Conservation (phyloP, 2,888 invertebrate genomes). For the Melipona bicolor region DNA sequence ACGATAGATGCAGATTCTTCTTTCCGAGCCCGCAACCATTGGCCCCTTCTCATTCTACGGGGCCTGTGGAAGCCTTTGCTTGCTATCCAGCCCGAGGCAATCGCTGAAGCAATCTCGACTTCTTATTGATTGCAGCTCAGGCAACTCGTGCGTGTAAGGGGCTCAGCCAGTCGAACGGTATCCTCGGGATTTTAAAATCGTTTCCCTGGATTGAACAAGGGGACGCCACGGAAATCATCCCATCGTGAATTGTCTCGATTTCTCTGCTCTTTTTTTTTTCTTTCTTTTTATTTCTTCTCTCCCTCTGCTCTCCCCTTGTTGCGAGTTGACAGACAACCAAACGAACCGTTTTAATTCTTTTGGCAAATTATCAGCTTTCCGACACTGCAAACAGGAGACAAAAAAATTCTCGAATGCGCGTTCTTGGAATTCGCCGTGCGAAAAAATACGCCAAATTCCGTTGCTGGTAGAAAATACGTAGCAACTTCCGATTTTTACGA, state of each 20-base stretch:
- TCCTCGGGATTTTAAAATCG: conserved; percentile 61
- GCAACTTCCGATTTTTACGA: neutral
- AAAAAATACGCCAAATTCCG: neutral
- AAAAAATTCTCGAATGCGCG: too few species aligned
- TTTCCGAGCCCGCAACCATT: conserved; percentile 28
- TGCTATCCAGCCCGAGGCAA: conserved; percentile 62
- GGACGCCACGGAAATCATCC: conserved; percentile 61
- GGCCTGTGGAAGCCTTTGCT: conserved; percentile 35
- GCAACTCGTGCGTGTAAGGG: conserved; percentile 72
- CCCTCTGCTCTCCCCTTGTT: neutral
- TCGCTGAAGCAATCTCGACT: conserved; percentile 71
- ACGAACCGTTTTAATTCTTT: neutral
- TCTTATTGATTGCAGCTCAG: conserved; percentile 73
- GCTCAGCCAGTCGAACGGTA: conserved; percentile 62
- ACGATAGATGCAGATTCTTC: conserved; percentile 69
- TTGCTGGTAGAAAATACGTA: neutral
- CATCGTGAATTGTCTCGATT: conserved; percentile 40
- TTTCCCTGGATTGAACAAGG: conserved; percentile 66
- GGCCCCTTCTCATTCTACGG: conserved; percentile 33
- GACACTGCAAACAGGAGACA: neutral
- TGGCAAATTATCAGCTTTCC: neutral
- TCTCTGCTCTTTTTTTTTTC: neutral
- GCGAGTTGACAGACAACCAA: neutral
- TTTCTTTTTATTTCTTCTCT: too few species aligned
- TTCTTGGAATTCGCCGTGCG: too few species aligned